Conservation (phyloP, 2,113 vertebrate genomes). For the Corapipo altera region DNA sequence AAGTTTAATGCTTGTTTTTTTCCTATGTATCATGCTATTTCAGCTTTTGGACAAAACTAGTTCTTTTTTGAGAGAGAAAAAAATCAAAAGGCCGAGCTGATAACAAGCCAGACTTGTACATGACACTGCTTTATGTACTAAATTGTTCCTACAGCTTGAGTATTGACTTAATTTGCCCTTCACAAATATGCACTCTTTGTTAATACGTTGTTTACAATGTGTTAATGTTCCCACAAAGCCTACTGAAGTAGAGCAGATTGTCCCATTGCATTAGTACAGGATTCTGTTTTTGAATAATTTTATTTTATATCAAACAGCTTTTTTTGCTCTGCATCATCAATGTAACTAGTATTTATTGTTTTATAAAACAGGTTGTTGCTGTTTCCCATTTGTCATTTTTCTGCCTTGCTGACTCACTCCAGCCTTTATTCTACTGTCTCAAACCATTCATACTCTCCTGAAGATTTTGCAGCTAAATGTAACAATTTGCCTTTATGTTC, state of each 20-base stretch:
- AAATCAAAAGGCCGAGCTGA: neutral
- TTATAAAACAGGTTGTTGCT: slow-evolving; percentile 61
- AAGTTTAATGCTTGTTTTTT: neutral
- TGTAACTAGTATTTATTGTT: slow-evolving; percentile 58
- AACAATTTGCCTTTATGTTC: neutral
- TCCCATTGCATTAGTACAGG: slow-evolving; percentile 46
- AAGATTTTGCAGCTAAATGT: slow-evolving; percentile 8
- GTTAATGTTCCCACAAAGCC: slow-evolving; percentile 14
- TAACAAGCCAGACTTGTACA: neutral
- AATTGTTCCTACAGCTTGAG: neutral
- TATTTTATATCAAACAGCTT: slow-evolving; percentile 56
- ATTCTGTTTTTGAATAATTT: slow-evolving; percentile 54
- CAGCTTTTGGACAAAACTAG: neutral
- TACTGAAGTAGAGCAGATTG: neutral
- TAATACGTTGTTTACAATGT: slow-evolving; percentile 15
- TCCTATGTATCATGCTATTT: neutral
- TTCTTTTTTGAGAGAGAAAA: neutral
- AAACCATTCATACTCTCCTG: slow-evolving; percentile 12
- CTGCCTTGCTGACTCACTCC: slow-evolving; percentile 43
- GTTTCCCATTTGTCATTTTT: slow-evolving; percentile 60
- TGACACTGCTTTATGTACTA: neutral
- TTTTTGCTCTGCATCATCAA: slow-evolving; percentile 25
- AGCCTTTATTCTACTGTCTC: neutral
- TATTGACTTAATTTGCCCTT: slow-evolving; percentile 30
- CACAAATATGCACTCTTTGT: neutral